A percentile compares a stretch with the other conserved stretches of the same genome.
Conservation (phyloP, 2,797 vertebrate species). For the Podargus strigoides region DNA sequence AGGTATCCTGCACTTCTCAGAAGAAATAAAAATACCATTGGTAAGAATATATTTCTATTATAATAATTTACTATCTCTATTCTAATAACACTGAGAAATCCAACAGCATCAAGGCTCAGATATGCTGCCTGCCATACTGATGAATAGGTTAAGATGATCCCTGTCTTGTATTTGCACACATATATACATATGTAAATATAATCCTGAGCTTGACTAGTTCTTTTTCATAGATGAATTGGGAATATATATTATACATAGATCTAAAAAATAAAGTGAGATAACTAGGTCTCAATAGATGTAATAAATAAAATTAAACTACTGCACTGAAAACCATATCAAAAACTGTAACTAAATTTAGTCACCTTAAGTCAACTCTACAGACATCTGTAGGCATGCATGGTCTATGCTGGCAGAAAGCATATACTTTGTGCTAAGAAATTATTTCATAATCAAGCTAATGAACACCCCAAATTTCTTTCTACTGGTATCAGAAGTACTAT, state of each 20-base stretch:
- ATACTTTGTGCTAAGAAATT: neutral
- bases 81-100: neutral
- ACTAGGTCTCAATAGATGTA: neutral
- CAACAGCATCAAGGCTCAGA: neutral
- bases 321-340: neutral
- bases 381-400: neutral
- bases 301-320: neutral
- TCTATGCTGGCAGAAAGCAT: neutral
- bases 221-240: neutral
- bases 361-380: neutral
- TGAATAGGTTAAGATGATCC: neutral
- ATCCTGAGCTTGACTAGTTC: accelerated
- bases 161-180: neutral
- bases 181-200: neutral
- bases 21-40: conserved; percentile 55
- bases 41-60: neutral
- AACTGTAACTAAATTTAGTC: neutral
- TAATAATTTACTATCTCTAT: neutral
- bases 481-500: neutral
- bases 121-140: neutral
- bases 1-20: conserved; percentile 43
- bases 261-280: neutral
- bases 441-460: neutral
- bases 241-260: neutral
- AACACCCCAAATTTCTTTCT: neutral